Evolutionary conservation across 2,113 vertebrate species (phyloP), one percentile per base, ranked within the genome.

Genomic region (Fulmarus glacialis): DNA sequence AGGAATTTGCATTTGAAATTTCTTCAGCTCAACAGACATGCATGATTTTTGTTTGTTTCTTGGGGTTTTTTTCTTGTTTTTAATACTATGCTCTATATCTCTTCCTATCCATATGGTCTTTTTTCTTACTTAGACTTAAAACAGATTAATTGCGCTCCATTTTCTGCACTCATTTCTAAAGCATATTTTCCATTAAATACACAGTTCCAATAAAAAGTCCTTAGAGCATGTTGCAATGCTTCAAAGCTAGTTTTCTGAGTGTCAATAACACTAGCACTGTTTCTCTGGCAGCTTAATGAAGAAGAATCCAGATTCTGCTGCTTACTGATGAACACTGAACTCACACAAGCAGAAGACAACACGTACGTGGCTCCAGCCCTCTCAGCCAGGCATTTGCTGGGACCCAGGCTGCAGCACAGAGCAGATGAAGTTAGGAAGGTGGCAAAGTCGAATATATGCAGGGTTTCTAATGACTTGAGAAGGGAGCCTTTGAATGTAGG

Each of bases 321-420:
- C 56, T 93, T 70, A 52, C 23, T 38, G 36, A 58, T n/a, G 23
- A 82, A 32, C 40, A 9, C 34, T 62, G 50, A 56, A 38, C 60
- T 75, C 4, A 0, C 48, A 26, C 12, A 63, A 68, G 27, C 32
- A 43, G 53, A 62, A 62, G 47, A 55, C 22, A 48, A 24, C 1
- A 1, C 0, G 0, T 6, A 52, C 9, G 1, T 16, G n/a, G 27
- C 55, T 59, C 26, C 53, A 72, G 59, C 15, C 38, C 64, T 19
- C 71, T 78, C 14, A 15, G 47, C 19, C 56, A 63, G 23, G 43
- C 9, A 2, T n/a, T 59, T 2, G 1, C 43, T 23, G 9, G 20
- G 43, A 56, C 9, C 36, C 36, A 56, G 34, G 36, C 30, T 67
- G n/a, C 52, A 42, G n/a, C 8, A 11, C 48, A 38, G 53, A 55